Base-by-base conservation (phyloP, 2,797 vertebrate genomes). In the Acipenser oxyrinchus region DNA sequence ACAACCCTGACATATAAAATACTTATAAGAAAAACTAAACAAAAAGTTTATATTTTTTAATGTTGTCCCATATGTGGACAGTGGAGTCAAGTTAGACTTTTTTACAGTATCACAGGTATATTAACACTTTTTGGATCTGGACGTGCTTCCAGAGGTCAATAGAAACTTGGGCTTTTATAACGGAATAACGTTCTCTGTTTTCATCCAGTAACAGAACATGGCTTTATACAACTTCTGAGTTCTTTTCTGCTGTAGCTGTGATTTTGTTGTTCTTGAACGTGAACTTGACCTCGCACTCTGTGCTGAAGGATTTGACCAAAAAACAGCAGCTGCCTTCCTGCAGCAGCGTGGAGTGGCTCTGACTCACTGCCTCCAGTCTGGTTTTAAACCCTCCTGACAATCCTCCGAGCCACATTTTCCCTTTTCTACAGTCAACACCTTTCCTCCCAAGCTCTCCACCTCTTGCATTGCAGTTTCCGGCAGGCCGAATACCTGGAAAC, bases 271-370 rank as follows among this genome's bases (percentile, higher is more conserved):
- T 68, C 57, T 67, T 77, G 61, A 72, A 81, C 13, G 72, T 66
- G 58, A 81, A 72, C 60, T 70, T 81, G 18, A 82, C 70, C 62
- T 77, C 67, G 9, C 79, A 81, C 48, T 75, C 64, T 1, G 70
- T n/a, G 23, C 67, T 70, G 18, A 15, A 51, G 15, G 64, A 62
- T 4, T 63, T 73, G 58, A 82, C 70, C 8, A 57, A 73, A 23
- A 82, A 80, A 61, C 76, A 77, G 74, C 78, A 78, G 50, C 78
- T 75, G n/a, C 68, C 69, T 4, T 74, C 73, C 53, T 68, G 69
- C 49, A 76, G 37, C 62, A 69, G 69, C 52, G 62, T 58, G 1
- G 50, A 50, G 57, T 68, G 62, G 61, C 50, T 73, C 48, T 57
- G 67, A 9, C 51, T 63, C 6, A 76, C 51, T 8, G 63, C 18